Conservation (phyloP, 2,888 invertebrate genomes). For the Ectobius pallidus region DNA sequence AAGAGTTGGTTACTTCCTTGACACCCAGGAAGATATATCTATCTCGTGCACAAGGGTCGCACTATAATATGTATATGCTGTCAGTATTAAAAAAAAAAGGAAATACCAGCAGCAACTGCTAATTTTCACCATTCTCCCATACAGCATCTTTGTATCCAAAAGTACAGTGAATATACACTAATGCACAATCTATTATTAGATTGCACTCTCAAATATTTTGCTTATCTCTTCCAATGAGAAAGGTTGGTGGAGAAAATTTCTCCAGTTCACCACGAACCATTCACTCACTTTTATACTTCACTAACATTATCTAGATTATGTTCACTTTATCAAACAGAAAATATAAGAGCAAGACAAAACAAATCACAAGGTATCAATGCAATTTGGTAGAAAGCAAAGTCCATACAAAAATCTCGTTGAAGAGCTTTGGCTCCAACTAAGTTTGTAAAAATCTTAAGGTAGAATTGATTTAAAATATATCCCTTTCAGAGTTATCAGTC, state of each 20-base stretch:
- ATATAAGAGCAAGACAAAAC: slow-evolving; percentile 30
- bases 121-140: slow-evolving; percentile 31
- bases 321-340: slow-evolving; percentile 36
- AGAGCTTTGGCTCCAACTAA: slow-evolving; percentile 36
- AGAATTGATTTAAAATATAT: slow-evolving; percentile 43
- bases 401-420: slow-evolving; percentile 40
- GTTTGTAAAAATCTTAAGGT: slow-evolving; percentile 49
- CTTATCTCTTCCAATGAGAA: slow-evolving; percentile 48
- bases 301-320: slow-evolving; percentile 36
- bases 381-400: slow-evolving; percentile 41
- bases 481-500: slow-evolving; percentile 55
- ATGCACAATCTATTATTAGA: slow-evolving; percentile 39
- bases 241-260: slow-evolving; percentile 47
- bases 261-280: slow-evolving; percentile 44
- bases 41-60: slow-evolving; percentile 50
- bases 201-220: slow-evolving; percentile 41
- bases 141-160: slow-evolving; percentile 34
- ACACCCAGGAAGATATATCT: slow-evolving; percentile 46
- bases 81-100: slow-evolving; percentile 39
- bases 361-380: slow-evolving; percentile 39
- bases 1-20: slow-evolving; percentile 63
- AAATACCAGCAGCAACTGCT: slow-evolving; percentile 28
- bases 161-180: slow-evolving; percentile 34
- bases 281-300: slow-evolving; percentile 40
- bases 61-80: slow-evolving; percentile 35